These are phyloP conservation scores for Plebejus argus DNA, from an alignment of 2,888 invertebrate genomes.

Conservation along the genomic window DNA sequence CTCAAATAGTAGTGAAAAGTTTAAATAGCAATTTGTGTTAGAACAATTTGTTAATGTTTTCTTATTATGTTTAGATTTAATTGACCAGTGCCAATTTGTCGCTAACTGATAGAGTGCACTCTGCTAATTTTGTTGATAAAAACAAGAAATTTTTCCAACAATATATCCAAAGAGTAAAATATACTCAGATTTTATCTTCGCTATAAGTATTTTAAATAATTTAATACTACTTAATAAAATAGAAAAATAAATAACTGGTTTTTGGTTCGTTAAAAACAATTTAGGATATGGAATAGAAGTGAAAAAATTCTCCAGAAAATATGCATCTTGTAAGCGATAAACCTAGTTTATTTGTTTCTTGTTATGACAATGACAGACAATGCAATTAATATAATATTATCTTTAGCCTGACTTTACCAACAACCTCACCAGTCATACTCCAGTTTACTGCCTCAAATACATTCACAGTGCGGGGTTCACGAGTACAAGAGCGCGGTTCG, in stretches of 20 bases:
- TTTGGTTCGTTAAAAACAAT: too few species aligned
- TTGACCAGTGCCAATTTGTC: too few species aligned
- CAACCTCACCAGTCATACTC: not conserved
- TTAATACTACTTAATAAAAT: too few species aligned
- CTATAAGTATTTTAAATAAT: too few species aligned
- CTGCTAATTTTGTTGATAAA: not conserved
- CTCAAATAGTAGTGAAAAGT: not conserved
- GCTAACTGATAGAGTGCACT: not conserved
- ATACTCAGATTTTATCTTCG: too few species aligned
- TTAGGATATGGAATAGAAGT: too few species aligned
- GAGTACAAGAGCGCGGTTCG: not conserved
- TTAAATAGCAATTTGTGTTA: not conserved
- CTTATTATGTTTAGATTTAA: too few species aligned
- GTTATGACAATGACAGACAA: not conserved
- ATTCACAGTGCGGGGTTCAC: conserved; percentile 6
- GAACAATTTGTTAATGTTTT: too few species aligned
- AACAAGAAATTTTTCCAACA: too few species aligned
- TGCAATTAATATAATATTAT: not conserved
- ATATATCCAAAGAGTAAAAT: too few species aligned
- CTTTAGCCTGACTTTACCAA: not conserved
- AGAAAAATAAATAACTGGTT: too few species aligned
- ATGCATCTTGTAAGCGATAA: not conserved
- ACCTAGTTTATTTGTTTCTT: not conserved
- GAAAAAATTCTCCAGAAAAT: not conserved
- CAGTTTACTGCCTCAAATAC: conserved; percentile 18